A percentile compares a stretch with the other conserved stretches of the same genome.
These are phyloP conservation scores for Oophaga sylvatica DNA, from an alignment of 2,797 vertebrate species.

Conservation along the genomic window DNA sequence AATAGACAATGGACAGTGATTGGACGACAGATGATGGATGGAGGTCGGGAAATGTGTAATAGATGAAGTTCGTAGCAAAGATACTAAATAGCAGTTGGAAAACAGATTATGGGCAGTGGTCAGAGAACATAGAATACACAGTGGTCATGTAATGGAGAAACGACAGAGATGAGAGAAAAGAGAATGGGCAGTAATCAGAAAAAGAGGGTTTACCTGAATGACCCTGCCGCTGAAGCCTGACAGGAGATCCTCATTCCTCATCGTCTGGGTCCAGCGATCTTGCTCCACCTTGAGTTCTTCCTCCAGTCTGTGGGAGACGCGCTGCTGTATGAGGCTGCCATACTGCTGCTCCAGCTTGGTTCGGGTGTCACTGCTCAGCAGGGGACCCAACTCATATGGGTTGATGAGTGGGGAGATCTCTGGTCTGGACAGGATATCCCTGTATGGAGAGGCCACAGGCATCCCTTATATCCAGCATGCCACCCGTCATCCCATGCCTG, in stretches of 20 bases:
- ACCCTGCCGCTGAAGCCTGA: slow-evolving; percentile 67
- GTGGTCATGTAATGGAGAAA: too few relatives aligned
- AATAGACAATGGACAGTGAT: neutral
- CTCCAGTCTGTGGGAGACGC: neutral
- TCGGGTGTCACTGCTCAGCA: slow-evolving; percentile 80
- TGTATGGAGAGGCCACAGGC: slow-evolving; percentile 60
- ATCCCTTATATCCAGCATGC: neutral
- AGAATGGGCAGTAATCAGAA: neutral
- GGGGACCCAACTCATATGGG: slow-evolving; percentile 75
- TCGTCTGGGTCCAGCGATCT: slow-evolving; percentile 66
- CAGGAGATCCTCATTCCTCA: slow-evolving; percentile 46
- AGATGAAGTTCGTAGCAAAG: too few relatives aligned
- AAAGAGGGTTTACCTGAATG: slow-evolving; percentile 65
- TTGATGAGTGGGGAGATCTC: slow-evolving; percentile 83
- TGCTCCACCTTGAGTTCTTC: slow-evolving; percentile 41
- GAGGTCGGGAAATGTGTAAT: too few relatives aligned
- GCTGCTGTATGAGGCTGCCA: slow-evolving; percentile 78
- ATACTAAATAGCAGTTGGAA: too few relatives aligned
- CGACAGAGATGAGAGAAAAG: neutral
- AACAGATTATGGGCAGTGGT: too few relatives aligned
- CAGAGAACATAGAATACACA: too few relatives aligned
- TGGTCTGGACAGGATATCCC: slow-evolving; percentile 85
- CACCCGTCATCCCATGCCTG: neutral
- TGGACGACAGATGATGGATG: neutral
- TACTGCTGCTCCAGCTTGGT: slow-evolving; percentile 84